Percentiles rank a stretch among this genome's conserved stretches.
Evolutionary conservation across 2,888 invertebrate species (phyloP).

Genomic region (Adelognathus sp.): DNA sequence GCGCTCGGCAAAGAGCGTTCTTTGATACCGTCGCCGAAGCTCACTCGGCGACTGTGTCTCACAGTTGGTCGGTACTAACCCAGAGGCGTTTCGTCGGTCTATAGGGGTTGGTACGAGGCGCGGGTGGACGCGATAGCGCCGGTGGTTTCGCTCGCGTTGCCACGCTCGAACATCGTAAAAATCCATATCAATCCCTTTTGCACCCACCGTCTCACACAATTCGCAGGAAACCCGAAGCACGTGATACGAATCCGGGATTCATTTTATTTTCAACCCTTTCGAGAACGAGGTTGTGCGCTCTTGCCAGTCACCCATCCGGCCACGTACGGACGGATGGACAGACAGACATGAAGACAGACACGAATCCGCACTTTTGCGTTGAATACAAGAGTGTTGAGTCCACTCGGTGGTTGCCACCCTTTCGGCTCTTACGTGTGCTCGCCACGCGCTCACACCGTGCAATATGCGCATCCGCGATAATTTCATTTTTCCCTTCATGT

Average conservation of each 20-base stretch:
- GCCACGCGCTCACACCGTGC: constrained; percentile 18
- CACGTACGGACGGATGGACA: not conserved
- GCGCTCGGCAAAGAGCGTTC: constrained; percentile 66
- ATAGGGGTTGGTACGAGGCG: constrained; percentile 10
- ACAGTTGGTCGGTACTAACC: constrained; percentile 55
- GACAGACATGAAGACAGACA: not conserved
- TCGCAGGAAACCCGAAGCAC: constrained; percentile 65
- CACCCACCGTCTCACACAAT: constrained; percentile 59
- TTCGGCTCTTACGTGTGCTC: constrained; percentile 14
- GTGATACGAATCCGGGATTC: constrained; percentile 74
- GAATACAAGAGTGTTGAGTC: constrained; percentile 8
- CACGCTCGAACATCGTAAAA: constrained; percentile 62
- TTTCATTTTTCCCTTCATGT: constrained; percentile 67
- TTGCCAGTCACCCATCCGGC: constrained; percentile 9
- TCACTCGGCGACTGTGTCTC: constrained; percentile 55
- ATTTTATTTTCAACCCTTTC: constrained; percentile 76
- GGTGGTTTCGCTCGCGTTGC: constrained; percentile 42
- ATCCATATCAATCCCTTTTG: constrained; percentile 66
- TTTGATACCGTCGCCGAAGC: constrained; percentile 67
- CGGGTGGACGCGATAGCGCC: not conserved
- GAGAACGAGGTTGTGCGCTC: constrained; percentile 46
- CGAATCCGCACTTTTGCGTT: not conserved
- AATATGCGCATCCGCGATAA: constrained; percentile 61
- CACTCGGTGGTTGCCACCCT: constrained; percentile 48
- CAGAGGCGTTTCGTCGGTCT: constrained; percentile 41